Base-by-base conservation (phyloP, 2,113 vertebrate genomes). In the Heterochromis multidens region DNA sequence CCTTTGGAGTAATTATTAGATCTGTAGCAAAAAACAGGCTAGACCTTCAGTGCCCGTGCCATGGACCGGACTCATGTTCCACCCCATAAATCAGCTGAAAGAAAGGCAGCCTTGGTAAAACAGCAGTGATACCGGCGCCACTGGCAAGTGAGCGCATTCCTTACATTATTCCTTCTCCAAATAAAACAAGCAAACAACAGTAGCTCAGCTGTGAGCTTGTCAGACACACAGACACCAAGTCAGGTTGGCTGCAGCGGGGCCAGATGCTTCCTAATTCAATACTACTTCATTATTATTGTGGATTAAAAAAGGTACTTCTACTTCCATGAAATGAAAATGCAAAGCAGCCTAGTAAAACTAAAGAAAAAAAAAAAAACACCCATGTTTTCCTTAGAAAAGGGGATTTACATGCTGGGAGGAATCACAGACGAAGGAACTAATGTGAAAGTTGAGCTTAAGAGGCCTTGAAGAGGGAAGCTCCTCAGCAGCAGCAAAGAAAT, bases 391-490 rank as follows among this genome's bases (percentile, higher is more conserved):
- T 86, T 77, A 67, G 21, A 90, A 84, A 40, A 19, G 88, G 86
- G 80, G 77, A 81, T 88, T 92, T 77, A 87, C 65, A 87, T 16
- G 33, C 70, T 56, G 61, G 40, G 62, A 79, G 81, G 67, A 84
- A 90, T 59, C 56, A 33, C 49, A 80, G 59, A 76, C 46, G 19
- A 63, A 86, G 23, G 59, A 88, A 80, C 82, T 74, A 61, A 89
- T 82, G 63, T 90, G 77, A 93, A 86, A 81, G 82, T 59, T 81
- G 70, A 83, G 77, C 43, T 88, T 59, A 74, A 57, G 89, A 91
- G 93, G 88, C 89, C 92, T 72, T 77, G n/a, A 77, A 84, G 78
- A 93, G 86, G 91, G 85, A 90, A 89, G 63, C 61, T 74, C 27
- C 0, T 87, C 77, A 82, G 54, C 58, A 84, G 88, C 77, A 80